These are phyloP conservation scores for Streptopelia turtur DNA, from an alignment of 2,797 vertebrate genomes.

Conservation along the genomic window DNA sequence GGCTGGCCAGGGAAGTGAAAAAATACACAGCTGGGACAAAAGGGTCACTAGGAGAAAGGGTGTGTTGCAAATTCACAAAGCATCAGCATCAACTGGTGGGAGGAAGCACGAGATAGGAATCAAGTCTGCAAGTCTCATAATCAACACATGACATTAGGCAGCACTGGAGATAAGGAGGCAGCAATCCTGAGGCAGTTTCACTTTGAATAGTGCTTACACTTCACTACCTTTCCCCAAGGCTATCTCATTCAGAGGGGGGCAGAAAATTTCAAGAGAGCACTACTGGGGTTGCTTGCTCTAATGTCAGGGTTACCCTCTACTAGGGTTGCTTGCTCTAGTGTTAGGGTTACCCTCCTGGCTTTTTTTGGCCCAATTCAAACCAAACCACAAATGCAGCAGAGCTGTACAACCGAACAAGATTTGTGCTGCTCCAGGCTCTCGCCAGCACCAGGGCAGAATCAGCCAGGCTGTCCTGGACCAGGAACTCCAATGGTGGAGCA, in stretches of 20 bases:
- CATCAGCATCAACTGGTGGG: not conserved
- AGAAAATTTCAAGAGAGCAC: not conserved
- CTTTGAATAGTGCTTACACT: not conserved
- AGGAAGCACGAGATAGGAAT: constrained; percentile 31
- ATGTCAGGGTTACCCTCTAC: not conserved
- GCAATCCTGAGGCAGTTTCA: constrained; percentile 34
- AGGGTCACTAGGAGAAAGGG: not conserved
- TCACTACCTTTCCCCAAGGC: not conserved
- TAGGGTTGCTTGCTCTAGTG: not conserved
- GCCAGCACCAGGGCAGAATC: not conserved
- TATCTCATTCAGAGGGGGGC: not conserved
- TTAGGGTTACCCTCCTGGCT: not conserved
- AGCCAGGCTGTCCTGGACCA: not conserved
- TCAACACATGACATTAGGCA: not conserved
- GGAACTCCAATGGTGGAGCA: not conserved
- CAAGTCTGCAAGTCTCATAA: constrained; percentile 12
- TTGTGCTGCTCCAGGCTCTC: not conserved
- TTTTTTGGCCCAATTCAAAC: not conserved
- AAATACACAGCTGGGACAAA: not conserved
- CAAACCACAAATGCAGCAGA: not conserved
- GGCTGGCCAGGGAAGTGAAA: not conserved
- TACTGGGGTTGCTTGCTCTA: not conserved
- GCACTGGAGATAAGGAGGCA: constrained; percentile 28
- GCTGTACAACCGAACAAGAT: not conserved
- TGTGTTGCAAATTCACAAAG: not conserved